Evolutionary conservation across 2,888 invertebrate species (phyloP).

Genomic region (Aleiodes alternator): DNA sequence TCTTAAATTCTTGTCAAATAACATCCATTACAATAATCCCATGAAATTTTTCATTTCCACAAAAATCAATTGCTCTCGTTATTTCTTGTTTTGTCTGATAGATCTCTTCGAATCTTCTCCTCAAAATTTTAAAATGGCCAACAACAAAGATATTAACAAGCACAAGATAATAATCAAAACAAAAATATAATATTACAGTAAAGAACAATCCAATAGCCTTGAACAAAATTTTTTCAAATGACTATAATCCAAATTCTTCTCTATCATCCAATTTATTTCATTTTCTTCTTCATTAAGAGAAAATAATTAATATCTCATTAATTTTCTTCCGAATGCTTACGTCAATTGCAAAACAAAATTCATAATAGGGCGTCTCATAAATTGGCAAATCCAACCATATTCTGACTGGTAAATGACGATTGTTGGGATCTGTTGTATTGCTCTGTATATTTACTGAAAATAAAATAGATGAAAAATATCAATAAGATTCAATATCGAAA

Average conservation of each 20-base stretch:
- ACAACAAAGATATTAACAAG: neutral
- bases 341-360: conserved; percentile 49
- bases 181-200: neutral
- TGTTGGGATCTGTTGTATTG: too few relatives aligned
- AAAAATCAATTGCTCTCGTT: too few relatives aligned
- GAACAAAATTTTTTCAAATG: neutral
- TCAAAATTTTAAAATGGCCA: neutral
- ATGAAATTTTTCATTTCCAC: too few relatives aligned
- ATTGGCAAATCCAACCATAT: conserved; percentile 48
- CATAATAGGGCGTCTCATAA: neutral
- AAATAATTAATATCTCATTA: too few relatives aligned
- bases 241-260: neutral
- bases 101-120: neutral
- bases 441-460: too few relatives aligned
- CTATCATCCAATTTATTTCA: too few relatives aligned
- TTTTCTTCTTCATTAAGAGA: too few relatives aligned
- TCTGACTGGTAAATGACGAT: conserved; percentile 50
- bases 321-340: too few relatives aligned
- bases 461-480: too few relatives aligned
- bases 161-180: neutral
- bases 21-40: neutral
- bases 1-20: neutral
- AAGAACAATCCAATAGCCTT: neutral
- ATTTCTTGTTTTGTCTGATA: neutral
- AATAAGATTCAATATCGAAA: too few relatives aligned